Conservation (phyloP, 2,797 vertebrate genomes). For the Eospalax fontanierii region DNA sequence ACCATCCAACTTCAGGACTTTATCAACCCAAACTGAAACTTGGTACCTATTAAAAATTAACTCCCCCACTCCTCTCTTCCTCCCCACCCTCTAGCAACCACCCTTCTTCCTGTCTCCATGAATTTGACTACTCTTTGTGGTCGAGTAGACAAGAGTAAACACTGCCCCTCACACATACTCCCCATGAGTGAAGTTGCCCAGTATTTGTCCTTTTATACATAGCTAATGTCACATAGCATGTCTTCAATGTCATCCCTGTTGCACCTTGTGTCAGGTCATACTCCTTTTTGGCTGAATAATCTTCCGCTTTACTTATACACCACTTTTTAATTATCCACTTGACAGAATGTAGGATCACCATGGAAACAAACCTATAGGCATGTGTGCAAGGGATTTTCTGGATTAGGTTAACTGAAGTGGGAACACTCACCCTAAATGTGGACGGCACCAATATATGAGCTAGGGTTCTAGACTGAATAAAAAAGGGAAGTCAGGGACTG, state of each 20-base stretch:
- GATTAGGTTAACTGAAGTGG: too few relatives aligned
- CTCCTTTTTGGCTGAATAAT: not conserved
- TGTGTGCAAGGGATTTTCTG: not conserved
- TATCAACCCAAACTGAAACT: too few relatives aligned
- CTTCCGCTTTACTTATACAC: not conserved
- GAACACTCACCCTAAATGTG: not conserved
- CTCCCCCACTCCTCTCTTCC: not conserved
- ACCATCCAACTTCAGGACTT: not conserved
- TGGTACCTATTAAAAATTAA: too few relatives aligned
- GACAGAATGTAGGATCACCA: not conserved
- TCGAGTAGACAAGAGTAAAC: not conserved
- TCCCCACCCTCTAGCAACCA: not conserved
- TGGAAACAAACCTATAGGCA: not conserved
- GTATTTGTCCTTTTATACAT: not conserved
- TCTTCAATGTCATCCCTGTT: not conserved
- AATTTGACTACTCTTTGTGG: not conserved
- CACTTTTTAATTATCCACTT: not conserved
- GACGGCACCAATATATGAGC: not conserved
- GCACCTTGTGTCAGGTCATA: not conserved
- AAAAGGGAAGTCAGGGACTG: too few relatives aligned
- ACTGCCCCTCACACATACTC: not conserved
- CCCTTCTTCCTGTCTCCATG: not conserved
- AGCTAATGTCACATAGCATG: not conserved
- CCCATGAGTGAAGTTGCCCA: not conserved
- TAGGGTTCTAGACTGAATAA: not conserved